Evolutionary conservation across 2,113 vertebrate genomes (phyloP).

Genomic region (Reinhardtius hippoglossoides): DNA sequence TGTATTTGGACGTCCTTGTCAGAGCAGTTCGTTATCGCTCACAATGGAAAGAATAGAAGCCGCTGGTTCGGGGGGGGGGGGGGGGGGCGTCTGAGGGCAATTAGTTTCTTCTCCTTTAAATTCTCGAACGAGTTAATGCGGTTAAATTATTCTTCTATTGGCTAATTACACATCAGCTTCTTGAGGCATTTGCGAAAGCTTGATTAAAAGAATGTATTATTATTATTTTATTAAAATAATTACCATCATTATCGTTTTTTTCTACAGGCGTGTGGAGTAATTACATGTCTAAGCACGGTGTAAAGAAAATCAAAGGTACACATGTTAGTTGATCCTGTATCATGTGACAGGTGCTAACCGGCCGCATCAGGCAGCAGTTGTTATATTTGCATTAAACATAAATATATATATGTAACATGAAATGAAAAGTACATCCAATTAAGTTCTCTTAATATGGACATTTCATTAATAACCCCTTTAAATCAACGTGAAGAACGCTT

Average conservation of each 20-base stretch:
- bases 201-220: background rate
- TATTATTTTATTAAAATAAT: background rate
- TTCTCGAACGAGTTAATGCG: background rate
- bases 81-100: background rate
- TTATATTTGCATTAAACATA: background rate
- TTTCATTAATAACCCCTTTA: too few species aligned
- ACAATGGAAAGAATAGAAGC: background rate
- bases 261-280: too few species aligned
- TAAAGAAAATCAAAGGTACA: too few species aligned
- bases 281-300: too few species aligned
- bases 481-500: too few species aligned
- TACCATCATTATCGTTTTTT: too few species aligned
- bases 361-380: background rate
- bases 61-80: too few species aligned
- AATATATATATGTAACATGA: background rate
- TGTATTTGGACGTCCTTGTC: conserved; percentile 26
- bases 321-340: too few species aligned
- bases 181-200: background rate
- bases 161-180: conserved; percentile 11
- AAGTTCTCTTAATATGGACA: too few species aligned
- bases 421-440: too few species aligned
- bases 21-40: conserved; percentile 14
- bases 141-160: background rate
- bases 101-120: background rate
- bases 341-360: too few species aligned